Evolutionary conservation across 2,797 vertebrate genomes (phyloP).

Genomic region (Natrix natrix): DNA sequence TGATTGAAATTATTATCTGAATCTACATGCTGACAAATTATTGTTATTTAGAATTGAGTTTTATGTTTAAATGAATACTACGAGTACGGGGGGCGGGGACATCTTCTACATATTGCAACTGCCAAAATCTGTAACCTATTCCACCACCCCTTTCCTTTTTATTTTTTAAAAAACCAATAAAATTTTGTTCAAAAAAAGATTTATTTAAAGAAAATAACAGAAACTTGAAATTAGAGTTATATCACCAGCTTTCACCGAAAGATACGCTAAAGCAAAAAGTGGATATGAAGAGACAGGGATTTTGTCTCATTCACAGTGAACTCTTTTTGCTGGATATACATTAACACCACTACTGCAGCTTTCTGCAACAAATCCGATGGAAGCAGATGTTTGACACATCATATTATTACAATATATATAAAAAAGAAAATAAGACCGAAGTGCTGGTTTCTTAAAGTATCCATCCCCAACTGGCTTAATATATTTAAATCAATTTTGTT

Average conservation of each 20-base stretch:
- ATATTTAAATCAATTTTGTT: not conserved
- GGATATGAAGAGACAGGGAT: not conserved
- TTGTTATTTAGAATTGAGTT: too few relatives aligned
- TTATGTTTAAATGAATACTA: too few relatives aligned
- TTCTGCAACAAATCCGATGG: not conserved
- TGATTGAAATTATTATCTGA: too few relatives aligned
- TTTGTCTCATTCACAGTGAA: not conserved
- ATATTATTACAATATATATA: not conserved
- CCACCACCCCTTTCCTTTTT: too few relatives aligned
- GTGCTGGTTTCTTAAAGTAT: not conserved
- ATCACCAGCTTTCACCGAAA: not conserved
- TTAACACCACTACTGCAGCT: not conserved
- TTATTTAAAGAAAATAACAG: not conserved
- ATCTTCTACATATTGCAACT: too few relatives aligned
- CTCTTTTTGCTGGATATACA: not conserved
- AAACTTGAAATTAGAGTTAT: not conserved
- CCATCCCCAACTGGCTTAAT: not conserved
- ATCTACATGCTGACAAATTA: too few relatives aligned
- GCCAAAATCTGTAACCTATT: too few relatives aligned
- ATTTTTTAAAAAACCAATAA: too few relatives aligned
- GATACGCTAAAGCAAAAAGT: not conserved
- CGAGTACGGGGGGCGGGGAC: too few relatives aligned
- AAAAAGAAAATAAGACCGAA: not conserved
- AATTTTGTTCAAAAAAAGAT: too few relatives aligned
- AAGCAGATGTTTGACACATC: not conserved